These are phyloP conservation scores for Pteronotus mesoamericanus DNA, from an alignment of 2,797 vertebrate genomes.

Conservation along the genomic window DNA sequence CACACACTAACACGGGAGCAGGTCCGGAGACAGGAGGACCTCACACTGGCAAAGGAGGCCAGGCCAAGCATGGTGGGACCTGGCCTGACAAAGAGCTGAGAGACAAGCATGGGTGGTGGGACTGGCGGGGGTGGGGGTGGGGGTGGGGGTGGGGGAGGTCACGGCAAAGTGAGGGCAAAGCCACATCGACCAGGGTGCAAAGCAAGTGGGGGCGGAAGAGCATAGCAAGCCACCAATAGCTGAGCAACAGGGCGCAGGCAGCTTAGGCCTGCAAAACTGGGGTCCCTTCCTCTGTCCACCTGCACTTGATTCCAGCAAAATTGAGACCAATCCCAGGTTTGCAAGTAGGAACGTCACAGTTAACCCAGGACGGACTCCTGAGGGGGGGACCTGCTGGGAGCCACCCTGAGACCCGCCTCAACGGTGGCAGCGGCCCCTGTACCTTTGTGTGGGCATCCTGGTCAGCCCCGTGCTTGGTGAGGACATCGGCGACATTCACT, in stretches of 20 bases:
- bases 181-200: background rate
- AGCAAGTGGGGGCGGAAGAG: too few relatives aligned
- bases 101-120: background rate
- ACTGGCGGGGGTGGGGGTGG: background rate
- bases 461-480: conserved; percentile 88
- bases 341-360: background rate
- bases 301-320: background rate
- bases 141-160: background rate
- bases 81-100: background rate
- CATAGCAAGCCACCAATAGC: background rate
- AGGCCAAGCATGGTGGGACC: background rate
- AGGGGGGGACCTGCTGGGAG: background rate
- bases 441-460: conserved; percentile 99
- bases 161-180: too few relatives aligned
- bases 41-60: background rate
- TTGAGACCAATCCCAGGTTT: background rate
- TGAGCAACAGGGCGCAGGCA: too few relatives aligned
- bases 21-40: background rate
- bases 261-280: background rate
- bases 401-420: rapidly evolving
- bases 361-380: background rate
- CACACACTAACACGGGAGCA: background rate
- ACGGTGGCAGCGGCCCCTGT: background rate
- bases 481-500: conserved; percentile 91
- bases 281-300: background rate